Evolutionary conservation across 2,113 vertebrate genomes (phyloP), one percentile per base, ranked within the genome.

Genomic region (human): DNA sequence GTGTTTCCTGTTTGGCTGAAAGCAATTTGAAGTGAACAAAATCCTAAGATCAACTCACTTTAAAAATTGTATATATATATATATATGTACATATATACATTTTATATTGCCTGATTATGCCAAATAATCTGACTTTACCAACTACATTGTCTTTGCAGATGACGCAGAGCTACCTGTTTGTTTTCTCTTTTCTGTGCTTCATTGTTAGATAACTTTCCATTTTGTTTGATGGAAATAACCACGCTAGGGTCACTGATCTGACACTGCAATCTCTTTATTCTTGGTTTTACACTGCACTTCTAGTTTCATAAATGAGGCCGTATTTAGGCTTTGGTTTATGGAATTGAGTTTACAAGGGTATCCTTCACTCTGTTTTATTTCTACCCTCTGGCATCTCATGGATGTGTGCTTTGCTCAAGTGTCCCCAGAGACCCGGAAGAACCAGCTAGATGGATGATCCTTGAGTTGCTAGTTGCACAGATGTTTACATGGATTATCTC

Each of bases 1-100:
- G 90, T 95, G 83, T 92, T 94, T 92, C 91, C 91, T 96, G 79
- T 97, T 94, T 85, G 68, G 61, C 8, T 45, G 78, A 89, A 59
- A 78, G 38, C n/a, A 95, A 76, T 86, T n/a, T 64, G 73, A 95
- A 94, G 25, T 18, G 80, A 96, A 93, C 18, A 96, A 68, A 97
- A 93, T 78, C 76, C 70, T 94, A 50, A 93, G n/a, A 84, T 81
- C 57, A 79, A 86, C 73, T 96, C 38, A 85, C 32, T 85, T 48
- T 48, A 68, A 86, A 78, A 79, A 66, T 64, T 55, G 6, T 38
- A 7, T 14, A 81, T 2, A 76, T 25, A 40, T 27, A 87, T 2
- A 76, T 25, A 43, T 43, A 43, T 6, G 43, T 27, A 11, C 12
- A 3, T 40, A 48, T 16, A n/a, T 17, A 27, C 45, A 52, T 78